Evolutionary conservation across 2,888 invertebrate species (phyloP), one percentile per base, ranked within the genome.

Genomic region (Ceraclea dissimilis): DNA sequence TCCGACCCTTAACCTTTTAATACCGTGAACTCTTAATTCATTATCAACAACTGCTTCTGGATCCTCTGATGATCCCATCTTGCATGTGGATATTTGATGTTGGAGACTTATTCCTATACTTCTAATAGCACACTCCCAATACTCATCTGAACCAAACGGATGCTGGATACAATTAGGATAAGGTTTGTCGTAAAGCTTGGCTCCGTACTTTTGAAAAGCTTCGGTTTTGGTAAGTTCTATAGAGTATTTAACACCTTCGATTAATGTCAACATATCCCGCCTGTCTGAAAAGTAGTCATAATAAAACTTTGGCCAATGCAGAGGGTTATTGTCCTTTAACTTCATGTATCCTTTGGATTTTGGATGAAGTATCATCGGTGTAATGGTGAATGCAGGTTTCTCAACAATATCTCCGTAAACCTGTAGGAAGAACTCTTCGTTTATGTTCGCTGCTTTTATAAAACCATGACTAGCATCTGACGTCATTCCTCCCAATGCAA

Each of bases 201-300:
- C 72, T 0, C 81, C 82, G 22, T 79, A 76, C 20, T 72, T 73
- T 64, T 80, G 77, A 67, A 88, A 81, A 0, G 84, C 76, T 1
- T 76, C 73, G 2, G 83, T 83, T 44, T 77, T 66, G 0, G 78
- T 72, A 17, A 88, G 67, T 49, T 76, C 72, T 58, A 85, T 78
- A 1, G 81, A 69, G 58, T 82, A 79, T 62, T 86, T 83, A 44
- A 86, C 80, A 0, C 82, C 78, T 16, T 79, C 78, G 4, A 85
- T 68, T 50, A 85, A 70, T 1, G 81, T 81, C n/a, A 76, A 75
- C 0, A 82, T 69, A 64, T 90, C 79, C 20, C 78, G 75, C 2
- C 77, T 78, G 66, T 88, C 80, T 0, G 80, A 78, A 58, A 92
- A 79, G 68, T 93, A 93, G 65, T 93, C 89, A 0, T 90, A 86